Base-by-base conservation (phyloP, 1,140 invertebrate genomes). In the Panagrolaimus sp. region DNA sequence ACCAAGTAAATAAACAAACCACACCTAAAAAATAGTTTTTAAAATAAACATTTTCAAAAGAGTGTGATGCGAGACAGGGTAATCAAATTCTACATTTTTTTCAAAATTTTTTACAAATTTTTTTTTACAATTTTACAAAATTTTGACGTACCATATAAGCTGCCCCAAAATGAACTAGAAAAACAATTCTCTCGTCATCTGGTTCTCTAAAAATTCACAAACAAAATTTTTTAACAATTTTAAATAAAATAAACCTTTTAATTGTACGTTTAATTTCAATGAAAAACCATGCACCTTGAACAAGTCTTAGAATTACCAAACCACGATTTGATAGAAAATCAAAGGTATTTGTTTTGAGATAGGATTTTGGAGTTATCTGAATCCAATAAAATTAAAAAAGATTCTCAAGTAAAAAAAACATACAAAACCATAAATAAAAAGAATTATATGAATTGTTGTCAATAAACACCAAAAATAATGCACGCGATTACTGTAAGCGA, bases 351-450 rank as follows among this genome's bases (percentile, higher is more conserved):
- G 65, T 0, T 64, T 73, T 6, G 71, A 67, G 63, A 71, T 68
- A 7, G 72, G 70, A 9, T 28, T 58, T 17, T 75, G 71, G 14
- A n/a, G 45, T 67, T 5, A n/a, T 78, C 21, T 38, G n/a, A 24
- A 63, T 43, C 52, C 2, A 46, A 26, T 24, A 43, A 6, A 71
- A 38, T 43, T 46, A 38, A 63, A 15, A n/a, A 5, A 2, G 8
- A 14, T 1, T 0, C 14, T 26, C 4, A 58, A 52, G 48, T 63
- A 26, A 46, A 44, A 10, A 67, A 55, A 38, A 83, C 88, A 88
- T 87, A 96, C 93, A 88, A 91, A 89, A 86, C 94, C 94, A 92
- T 93, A 96, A 65, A 94, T 89, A 85, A 95, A 97, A 1, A 97
- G 86, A 46, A 95, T 85, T 80, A 94, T 89, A 83, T 95, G 92